These are phyloP conservation scores for Hirtodrosophila confusa DNA, from an alignment of 2,888 invertebrate genomes.

Conservation along the genomic window DNA sequence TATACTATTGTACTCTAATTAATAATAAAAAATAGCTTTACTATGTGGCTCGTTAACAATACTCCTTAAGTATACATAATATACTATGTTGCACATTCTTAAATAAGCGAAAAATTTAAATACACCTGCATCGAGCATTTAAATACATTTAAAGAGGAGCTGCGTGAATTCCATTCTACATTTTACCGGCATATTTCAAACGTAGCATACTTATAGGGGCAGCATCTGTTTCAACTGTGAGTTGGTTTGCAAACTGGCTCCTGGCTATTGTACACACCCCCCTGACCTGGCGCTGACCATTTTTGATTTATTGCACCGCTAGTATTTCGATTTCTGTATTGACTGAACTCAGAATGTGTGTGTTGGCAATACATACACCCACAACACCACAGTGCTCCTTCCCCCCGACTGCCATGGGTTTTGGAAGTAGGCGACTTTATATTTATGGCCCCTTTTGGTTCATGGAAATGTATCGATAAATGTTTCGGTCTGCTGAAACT, in stretches of 20 bases:
- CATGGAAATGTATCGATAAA: slow-evolving; percentile 41
- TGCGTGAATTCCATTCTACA: not conserved
- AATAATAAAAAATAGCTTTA: too few relatives aligned
- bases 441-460: slow-evolving; percentile 21
- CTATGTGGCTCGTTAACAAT: too few relatives aligned
- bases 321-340: slow-evolving; percentile 42
- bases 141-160: too few relatives aligned
- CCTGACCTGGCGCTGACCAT: slow-evolving; percentile 17
- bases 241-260: too few relatives aligned
- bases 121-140: too few relatives aligned
- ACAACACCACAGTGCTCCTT: not conserved
- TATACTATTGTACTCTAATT: too few relatives aligned
- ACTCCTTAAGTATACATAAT: too few relatives aligned
- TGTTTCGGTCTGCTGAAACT: slow-evolving; percentile 18
- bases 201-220: slow-evolving; percentile 38
- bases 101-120: too few relatives aligned
- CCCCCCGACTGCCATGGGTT: not conserved
- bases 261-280: slow-evolving; percentile 14
- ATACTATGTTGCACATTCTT: too few relatives aligned
- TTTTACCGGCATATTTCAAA: not conserved
- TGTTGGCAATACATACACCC: not conserved
- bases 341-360: slow-evolving; percentile 36
- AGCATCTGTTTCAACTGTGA: slow-evolving; percentile 35
- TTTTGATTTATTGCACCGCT: slow-evolving; percentile 42
- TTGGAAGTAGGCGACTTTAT: slow-evolving; percentile 12